phyloP scores from a whole-genome alignment of 1,140 invertebrate species.

The Tetranychus cinnabarinus region DNA sequence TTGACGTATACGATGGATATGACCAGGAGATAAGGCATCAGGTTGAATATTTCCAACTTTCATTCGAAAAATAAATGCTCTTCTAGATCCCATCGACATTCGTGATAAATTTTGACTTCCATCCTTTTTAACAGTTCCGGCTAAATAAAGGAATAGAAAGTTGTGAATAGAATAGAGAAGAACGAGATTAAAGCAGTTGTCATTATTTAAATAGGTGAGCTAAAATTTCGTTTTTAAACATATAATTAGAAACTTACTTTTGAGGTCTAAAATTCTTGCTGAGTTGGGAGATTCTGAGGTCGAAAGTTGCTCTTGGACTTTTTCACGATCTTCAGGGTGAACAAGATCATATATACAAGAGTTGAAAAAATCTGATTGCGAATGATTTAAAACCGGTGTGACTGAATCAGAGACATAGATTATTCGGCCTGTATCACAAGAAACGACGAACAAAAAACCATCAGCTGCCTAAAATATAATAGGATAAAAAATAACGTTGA shows the following conservation, averaged over 20 bases:
- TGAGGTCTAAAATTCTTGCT: conserved; percentile 83
- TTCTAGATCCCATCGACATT: conserved; percentile 85
- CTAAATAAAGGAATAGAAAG: conserved; percentile 11
- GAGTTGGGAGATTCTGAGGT: conserved; percentile 89
- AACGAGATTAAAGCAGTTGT: not conserved
- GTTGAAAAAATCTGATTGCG: conserved; percentile 88
- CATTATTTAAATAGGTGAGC: not conserved
- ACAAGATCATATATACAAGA: conserved; percentile 82
- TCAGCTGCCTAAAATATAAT: conserved; percentile 66
- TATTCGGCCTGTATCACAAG: conserved; percentile 85
- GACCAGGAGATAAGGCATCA: conserved; percentile 48
- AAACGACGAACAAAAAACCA: conserved; percentile 95
- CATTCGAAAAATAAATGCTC: conserved; percentile 97
- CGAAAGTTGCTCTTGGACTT: conserved; percentile 71
- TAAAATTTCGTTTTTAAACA: too few relatives aligned
- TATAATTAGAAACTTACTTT: conserved; percentile 27
- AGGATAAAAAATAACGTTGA: conserved; percentile 8
- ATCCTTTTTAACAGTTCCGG: conserved; percentile 95
- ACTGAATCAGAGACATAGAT: conserved; percentile 98
- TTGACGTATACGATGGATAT: conserved; percentile 60
- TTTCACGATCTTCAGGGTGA: conserved; percentile 94
- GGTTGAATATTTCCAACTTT: conserved; percentile 64
- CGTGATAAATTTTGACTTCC: conserved; percentile 91
- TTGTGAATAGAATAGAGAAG: not conserved
- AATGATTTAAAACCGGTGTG: conserved; percentile 85